Evolutionary conservation across 2,797 vertebrate species (phyloP).

Genomic region (Squalus acanthias): DNA sequence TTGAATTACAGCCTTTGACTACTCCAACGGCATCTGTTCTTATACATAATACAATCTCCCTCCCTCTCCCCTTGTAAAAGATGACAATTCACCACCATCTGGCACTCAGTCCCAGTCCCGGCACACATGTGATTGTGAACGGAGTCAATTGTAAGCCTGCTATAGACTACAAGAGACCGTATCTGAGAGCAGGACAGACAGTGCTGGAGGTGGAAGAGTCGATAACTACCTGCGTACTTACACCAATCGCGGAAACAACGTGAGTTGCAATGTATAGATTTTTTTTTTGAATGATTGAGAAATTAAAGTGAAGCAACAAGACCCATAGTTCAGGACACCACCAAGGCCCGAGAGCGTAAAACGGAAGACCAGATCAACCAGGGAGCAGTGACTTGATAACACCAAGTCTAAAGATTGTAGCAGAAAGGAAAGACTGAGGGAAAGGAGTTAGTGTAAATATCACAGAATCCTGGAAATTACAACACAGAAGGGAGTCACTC

Average conservation of each 20-base stretch:
- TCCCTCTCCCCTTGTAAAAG: constrained; percentile 1
- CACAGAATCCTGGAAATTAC: neutral
- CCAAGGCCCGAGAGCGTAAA: neutral
- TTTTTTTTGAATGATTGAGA: neutral
- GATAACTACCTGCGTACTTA: neutral
- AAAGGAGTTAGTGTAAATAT: neutral
- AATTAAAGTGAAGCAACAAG: neutral
- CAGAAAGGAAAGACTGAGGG: neutral
- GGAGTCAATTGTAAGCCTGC: neutral
- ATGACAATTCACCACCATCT: neutral
- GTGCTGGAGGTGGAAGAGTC: neutral
- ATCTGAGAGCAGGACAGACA: neutral
- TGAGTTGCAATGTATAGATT: neutral
- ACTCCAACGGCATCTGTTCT: neutral
- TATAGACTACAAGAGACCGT: neutral
- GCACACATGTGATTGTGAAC: neutral
- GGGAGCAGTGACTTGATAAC: neutral
- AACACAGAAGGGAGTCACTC: neutral
- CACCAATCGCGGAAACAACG: neutral
- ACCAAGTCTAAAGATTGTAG: neutral
- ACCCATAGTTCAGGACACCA: neutral
- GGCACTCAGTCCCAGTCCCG: neutral
- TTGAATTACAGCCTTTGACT: constrained; percentile 3
- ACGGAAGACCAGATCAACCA: neutral
- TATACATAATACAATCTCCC: neutral